Conservation (phyloP, 53 echinoderm and acorn worm genomes). For the Apostichopus leukothele region DNA sequence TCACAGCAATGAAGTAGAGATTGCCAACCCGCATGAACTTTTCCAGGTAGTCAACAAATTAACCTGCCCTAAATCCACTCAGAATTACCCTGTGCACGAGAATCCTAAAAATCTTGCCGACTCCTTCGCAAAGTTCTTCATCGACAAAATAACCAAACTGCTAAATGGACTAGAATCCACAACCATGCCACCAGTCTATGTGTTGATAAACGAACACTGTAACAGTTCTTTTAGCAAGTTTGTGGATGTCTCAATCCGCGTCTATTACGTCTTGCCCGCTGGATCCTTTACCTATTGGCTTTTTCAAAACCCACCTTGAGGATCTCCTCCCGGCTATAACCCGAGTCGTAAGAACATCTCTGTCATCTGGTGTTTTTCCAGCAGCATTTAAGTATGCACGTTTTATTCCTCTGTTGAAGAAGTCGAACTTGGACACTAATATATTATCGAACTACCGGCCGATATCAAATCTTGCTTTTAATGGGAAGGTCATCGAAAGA, state of each 20-base stretch:
- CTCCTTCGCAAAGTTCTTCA: conserved; percentile 27
- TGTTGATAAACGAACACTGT: not conserved
- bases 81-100: conserved; percentile 17
- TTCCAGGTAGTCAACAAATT: conserved; percentile 23
- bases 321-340: conserved; percentile 42
- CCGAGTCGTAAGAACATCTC: conserved; percentile 44
- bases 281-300: conserved; percentile 41
- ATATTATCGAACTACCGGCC: conserved; percentile 54
- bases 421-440: conserved; percentile 13
- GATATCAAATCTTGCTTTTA: conserved; percentile 53
- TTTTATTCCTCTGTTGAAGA: conserved; percentile 41
- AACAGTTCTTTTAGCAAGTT: not conserved
- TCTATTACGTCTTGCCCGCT: conserved; percentile 46
- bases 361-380: conserved; percentile 48
- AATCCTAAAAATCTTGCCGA: conserved; percentile 42
- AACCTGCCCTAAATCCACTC: not conserved
- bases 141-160: conserved; percentile 14
- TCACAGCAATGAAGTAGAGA: conserved; percentile 8
- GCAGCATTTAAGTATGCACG: conserved; percentile 36
- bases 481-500: conserved; percentile 50
- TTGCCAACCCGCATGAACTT: conserved; percentile 21
- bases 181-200: conserved; percentile 18
- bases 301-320: conserved; percentile 20
- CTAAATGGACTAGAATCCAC: not conserved
- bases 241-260: not conserved